Conservation (phyloP, 2,888 invertebrate genomes). For the Pharmacophagus antenor region DNA sequence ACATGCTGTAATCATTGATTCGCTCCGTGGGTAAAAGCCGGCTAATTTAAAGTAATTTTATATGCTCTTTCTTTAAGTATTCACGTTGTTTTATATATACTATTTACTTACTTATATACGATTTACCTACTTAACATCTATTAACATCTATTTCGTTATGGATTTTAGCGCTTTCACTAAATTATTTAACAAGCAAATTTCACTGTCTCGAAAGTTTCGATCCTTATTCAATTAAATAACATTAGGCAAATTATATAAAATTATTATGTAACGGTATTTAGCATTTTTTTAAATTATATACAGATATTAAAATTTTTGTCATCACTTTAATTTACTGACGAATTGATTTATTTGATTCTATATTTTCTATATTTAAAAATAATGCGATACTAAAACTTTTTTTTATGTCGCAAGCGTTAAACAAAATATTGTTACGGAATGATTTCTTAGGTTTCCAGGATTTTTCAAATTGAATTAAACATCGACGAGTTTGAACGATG, state of each 20-base stretch:
- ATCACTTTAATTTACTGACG: neutral
- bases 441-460: too few relatives aligned
- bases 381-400: neutral
- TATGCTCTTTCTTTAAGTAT: neutral
- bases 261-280: neutral
- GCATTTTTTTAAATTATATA: neutral
- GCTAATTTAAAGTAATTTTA: constrained; percentile 21
- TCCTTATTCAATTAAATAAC: neutral
- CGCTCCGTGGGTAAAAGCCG: constrained; percentile 8
- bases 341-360: neutral
- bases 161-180: neutral
- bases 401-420: too few relatives aligned
- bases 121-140: too few relatives aligned
- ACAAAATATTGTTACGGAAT: neutral
- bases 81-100: neutral
- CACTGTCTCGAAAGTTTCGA: neutral
- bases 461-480: too few relatives aligned
- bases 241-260: constrained; percentile 1
- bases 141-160: neutral
- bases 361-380: neutral
- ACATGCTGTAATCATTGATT: constrained; percentile 17
- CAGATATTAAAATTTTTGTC: neutral
- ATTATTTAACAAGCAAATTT: neutral
- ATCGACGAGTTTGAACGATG: too few relatives aligned
- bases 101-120: too few relatives aligned